phyloP scores from a whole-genome alignment of 92 coral and sea anemone genomes.

The Paramuricea clavata region DNA sequence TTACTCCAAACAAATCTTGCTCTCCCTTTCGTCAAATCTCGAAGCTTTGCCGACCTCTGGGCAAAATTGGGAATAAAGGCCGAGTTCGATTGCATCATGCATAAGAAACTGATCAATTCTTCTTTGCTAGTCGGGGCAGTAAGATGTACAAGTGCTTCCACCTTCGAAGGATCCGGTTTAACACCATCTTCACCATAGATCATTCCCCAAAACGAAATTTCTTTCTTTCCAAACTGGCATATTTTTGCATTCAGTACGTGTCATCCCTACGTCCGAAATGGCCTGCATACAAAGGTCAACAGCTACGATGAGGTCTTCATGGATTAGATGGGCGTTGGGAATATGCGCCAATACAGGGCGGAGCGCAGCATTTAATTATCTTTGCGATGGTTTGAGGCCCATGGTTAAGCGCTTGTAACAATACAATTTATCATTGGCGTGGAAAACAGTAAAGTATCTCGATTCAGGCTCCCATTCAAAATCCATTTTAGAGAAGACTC shows the following conservation, averaged over 20 bases:
- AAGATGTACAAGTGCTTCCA: too few species aligned
- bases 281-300: too few species aligned
- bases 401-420: not conserved
- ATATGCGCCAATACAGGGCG: not conserved
- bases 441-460: conserved; percentile 7
- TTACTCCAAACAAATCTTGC: not conserved
- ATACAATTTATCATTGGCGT: conserved; percentile 20
- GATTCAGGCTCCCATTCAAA: not conserved
- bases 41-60: too few species aligned
- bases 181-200: too few species aligned
- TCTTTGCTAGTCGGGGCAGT: too few species aligned
- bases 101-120: not conserved
- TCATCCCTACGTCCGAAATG: too few species aligned
- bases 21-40: too few species aligned
- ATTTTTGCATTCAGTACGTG: not conserved
- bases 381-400: too few species aligned
- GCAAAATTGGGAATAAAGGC: not conserved
- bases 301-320: not conserved
- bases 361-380: too few species aligned
- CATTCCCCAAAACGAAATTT: conserved; percentile 21
- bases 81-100: not conserved
- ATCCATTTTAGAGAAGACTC: conserved; percentile 25
- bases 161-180: too few species aligned
- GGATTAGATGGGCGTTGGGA: not conserved
- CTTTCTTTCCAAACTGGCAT: not conserved